Evolutionary conservation across 92 coral and sea anemone species (phyloP).

Genomic region (Epizoanthus rinbou): DNA sequence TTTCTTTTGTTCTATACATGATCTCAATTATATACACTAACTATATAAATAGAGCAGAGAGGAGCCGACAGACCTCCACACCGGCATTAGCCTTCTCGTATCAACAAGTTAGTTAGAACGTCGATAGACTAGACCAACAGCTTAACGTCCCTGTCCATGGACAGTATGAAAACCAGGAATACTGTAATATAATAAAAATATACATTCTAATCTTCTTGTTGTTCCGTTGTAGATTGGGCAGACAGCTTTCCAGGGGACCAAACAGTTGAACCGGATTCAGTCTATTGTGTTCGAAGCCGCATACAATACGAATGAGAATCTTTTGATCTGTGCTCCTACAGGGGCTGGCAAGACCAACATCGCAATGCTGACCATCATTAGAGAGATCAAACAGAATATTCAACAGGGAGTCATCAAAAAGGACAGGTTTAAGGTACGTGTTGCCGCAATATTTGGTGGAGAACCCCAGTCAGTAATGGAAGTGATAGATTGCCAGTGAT

Average conservation of each 20-base stretch:
- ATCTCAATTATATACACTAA: too few relatives aligned
- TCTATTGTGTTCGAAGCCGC: constrained; percentile 96
- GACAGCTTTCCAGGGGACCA: constrained; percentile 89
- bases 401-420: constrained; percentile 92
- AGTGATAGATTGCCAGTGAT: too few relatives aligned
- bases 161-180: too few relatives aligned
- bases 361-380: constrained; percentile 90
- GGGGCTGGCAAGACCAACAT: constrained; percentile 99
- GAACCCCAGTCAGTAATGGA: too few relatives aligned
- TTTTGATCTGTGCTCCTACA: constrained; percentile 96
- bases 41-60: too few relatives aligned
- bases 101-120: too few relatives aligned
- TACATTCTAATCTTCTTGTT: neutral
- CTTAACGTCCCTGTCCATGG: too few relatives aligned
- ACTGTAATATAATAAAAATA: neutral
- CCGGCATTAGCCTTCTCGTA: too few relatives aligned
- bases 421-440: constrained; percentile 89
- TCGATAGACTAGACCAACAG: neutral
- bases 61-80: too few relatives aligned
- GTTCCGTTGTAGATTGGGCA: constrained; percentile 69
- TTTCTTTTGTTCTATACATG: too few relatives aligned
- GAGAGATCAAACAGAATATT: constrained; percentile 90
- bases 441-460: too few relatives aligned
- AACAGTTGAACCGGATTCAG: constrained; percentile 91
- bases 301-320: constrained; percentile 91